Conservation (phyloP, 2,888 invertebrate genomes). For the Eugnorisma glareosa region DNA sequence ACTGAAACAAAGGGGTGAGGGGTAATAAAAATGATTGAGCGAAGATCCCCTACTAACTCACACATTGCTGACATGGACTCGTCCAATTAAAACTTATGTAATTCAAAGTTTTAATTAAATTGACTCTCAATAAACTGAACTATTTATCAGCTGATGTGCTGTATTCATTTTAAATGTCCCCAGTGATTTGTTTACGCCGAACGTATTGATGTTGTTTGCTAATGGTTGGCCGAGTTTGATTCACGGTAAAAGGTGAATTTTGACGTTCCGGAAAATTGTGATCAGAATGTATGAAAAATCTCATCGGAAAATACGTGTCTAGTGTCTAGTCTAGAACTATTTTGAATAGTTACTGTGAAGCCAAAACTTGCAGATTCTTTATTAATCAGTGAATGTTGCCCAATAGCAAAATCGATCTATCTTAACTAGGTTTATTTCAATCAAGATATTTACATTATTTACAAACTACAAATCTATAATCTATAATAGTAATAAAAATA, state of each 20-base stretch:
- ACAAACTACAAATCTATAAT: too few relatives aligned
- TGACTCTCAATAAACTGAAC: slow-evolving; percentile 74
- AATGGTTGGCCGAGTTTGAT: slow-evolving; percentile 20
- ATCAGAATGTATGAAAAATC: not conserved
- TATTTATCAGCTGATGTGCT: slow-evolving; percentile 68
- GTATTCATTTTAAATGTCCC: slow-evolving; percentile 59
- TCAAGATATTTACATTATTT: too few relatives aligned
- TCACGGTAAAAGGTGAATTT: slow-evolving; percentile 18
- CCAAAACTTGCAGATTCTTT: not conserved
- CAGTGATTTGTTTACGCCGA: slow-evolving; percentile 48
- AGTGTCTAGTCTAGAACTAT: not conserved
- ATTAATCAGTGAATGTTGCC: not conserved
- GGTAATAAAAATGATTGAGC: slow-evolving; percentile 62
- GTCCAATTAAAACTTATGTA: slow-evolving; percentile 78
- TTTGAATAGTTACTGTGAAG: not conserved
- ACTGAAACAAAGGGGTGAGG: slow-evolving; percentile 48
- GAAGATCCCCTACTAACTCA: slow-evolving; percentile 52
- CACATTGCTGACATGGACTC: slow-evolving; percentile 55
- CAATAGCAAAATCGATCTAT: too few relatives aligned
- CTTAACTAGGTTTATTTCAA: too few relatives aligned
- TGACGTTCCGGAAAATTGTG: slow-evolving; percentile 15
- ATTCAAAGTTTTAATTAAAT: slow-evolving; percentile 78
- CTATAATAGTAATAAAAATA: too few relatives aligned
- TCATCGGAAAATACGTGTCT: too few relatives aligned
- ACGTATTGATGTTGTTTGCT: slow-evolving; percentile 42